Evolutionary conservation across 2,888 invertebrate genomes (phyloP).

Genomic region (Synanthedon myopaeformis): DNA sequence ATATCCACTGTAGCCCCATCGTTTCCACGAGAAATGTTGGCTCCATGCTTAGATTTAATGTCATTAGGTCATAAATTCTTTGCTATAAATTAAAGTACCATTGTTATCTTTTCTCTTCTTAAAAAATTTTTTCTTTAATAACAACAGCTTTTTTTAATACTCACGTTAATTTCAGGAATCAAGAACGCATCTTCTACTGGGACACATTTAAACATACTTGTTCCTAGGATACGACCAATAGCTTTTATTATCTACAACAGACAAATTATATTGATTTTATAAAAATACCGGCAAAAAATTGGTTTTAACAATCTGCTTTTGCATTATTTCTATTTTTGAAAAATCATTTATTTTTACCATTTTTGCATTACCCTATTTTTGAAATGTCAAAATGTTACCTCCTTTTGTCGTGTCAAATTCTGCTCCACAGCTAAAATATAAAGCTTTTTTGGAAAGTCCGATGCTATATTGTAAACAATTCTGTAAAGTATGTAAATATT

Average conservation of each 20-base stretch:
- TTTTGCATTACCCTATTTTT: no score
- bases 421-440: conserved; percentile 76
- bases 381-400: conserved; percentile 21
- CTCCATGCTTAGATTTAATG: conserved; percentile 70
- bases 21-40: conserved; percentile 68
- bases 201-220: conserved; percentile 68
- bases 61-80: conserved; percentile 67
- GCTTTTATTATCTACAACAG: conserved; percentile 65
- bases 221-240: conserved; percentile 63
- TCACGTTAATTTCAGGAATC: conserved; percentile 58
- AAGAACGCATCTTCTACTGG: conserved; percentile 70
- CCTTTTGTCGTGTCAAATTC: conserved; percentile 59
- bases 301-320: not conserved
- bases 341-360: no score
- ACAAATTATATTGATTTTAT: not conserved
- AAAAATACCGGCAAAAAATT: not conserved
- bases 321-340: no score
- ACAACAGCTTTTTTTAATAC: conserved; percentile 3
- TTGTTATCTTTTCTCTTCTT: not conserved
- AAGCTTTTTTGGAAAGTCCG: conserved; percentile 66
- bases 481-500: conserved; percentile 25
- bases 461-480: conserved; percentile 53
- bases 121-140: not conserved
- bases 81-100: conserved; percentile 44
- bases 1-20: conserved; percentile 63